Evolutionary conservation across 2,888 invertebrate genomes (phyloP).

Genomic region (Eupithecia abbreviata): DNA sequence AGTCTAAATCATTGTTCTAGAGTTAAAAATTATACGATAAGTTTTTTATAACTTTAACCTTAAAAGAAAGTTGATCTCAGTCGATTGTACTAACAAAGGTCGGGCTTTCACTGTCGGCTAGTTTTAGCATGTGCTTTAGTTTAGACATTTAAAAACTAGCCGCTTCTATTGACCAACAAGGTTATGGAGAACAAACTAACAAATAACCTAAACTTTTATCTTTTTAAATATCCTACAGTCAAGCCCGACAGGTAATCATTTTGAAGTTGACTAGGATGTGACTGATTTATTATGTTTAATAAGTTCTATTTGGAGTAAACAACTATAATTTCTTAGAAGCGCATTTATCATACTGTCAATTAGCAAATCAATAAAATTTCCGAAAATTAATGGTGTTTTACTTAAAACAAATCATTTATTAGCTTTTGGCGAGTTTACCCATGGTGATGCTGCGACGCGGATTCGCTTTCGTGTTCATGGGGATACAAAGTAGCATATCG

Average conservation of each 20-base stretch:
- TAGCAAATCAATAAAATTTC: constrained; percentile 50
- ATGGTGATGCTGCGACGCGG: too few relatives aligned
- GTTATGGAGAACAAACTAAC: not conserved
- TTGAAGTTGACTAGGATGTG: constrained; percentile 27
- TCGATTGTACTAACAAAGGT: constrained; percentile 54
- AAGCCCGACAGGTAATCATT: constrained; percentile 26
- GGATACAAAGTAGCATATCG: too few relatives aligned
- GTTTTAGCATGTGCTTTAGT: not conserved
- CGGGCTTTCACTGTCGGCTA: constrained; percentile 45
- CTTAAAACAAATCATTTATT: not conserved
- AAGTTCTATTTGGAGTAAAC: constrained; percentile 16
- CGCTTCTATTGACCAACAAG: not conserved
- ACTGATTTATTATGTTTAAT: constrained; percentile 43
- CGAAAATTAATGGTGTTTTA: constrained; percentile 27
- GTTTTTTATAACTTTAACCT: constrained; percentile 46
- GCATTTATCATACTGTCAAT: constrained; percentile 48
- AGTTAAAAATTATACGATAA: constrained; percentile 26
- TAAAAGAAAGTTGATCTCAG: constrained; percentile 59
- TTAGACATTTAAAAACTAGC: not conserved
- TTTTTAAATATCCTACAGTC: constrained; percentile 9
- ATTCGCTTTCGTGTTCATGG: too few relatives aligned
- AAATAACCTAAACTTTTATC: not conserved
- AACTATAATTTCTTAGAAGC: constrained; percentile 17
- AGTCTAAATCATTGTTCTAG: constrained; percentile 26
- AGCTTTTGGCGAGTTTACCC: too few relatives aligned